phyloP scores from a whole-genome alignment of 2,797 vertebrate species.

The Microchirus variegatus region DNA sequence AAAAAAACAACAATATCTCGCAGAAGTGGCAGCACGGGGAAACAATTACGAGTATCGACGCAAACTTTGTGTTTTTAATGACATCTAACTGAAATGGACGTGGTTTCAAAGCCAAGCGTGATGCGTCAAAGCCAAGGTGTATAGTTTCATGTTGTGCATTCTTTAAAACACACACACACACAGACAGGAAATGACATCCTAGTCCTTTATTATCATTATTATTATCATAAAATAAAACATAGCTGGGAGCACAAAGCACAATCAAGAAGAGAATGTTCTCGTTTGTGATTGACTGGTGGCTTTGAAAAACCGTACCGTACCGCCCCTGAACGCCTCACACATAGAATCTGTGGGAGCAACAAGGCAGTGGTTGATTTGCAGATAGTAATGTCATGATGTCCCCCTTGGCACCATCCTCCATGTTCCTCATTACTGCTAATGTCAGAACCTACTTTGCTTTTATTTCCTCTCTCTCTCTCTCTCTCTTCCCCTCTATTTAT shows the following conservation, averaged over 20 bases:
- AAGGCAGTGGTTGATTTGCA: conserved; percentile 68
- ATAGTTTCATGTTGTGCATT: conserved; percentile 25
- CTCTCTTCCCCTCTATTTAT: background rate
- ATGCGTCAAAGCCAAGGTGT: no score
- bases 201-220: background rate
- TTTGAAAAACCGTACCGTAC: conserved; percentile 1
- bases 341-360: conserved; percentile 56
- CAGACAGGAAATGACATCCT: background rate
- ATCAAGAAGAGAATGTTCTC: no score
- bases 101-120: conserved; percentile 38
- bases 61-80: conserved; percentile 42
- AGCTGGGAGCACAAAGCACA: no score
- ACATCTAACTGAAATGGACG: conserved; percentile 25
- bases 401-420: conserved; percentile 71
- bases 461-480: conserved; percentile 44
- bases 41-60: conserved; percentile 39
- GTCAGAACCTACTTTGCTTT: conserved; percentile 77
- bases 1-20: conserved; percentile 49
- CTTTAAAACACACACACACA: background rate
- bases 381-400: conserved; percentile 79
- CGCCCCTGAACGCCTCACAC: conserved; percentile 52
- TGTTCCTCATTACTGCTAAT: conserved; percentile 82
- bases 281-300: background rate
- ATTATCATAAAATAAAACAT: no score
- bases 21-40: conserved; percentile 38